phyloP scores from a whole-genome alignment of 53 echinoderm and acorn worm genomes.

The Temnopleurus reevesii region DNA sequence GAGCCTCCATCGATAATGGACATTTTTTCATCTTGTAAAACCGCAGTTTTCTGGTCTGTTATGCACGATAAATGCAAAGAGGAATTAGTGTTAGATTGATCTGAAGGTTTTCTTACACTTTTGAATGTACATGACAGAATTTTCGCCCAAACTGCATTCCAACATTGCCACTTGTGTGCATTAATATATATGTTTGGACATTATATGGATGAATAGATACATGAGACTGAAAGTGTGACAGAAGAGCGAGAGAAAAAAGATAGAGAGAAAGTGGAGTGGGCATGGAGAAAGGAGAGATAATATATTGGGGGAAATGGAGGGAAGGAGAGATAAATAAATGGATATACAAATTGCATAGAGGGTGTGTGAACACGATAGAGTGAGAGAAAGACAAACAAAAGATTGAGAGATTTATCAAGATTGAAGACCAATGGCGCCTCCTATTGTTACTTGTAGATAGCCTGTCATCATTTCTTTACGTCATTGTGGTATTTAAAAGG shows the following conservation, averaged over 20 bases:
- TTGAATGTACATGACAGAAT: no score
- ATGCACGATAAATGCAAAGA: no score
- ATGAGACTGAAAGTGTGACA: not conserved
- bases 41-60: no score
- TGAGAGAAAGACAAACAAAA: not conserved
- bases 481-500: conserved; percentile 5
- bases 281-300: not conserved
- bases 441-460: not conserved
- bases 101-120: no score
- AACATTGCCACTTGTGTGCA: no score
- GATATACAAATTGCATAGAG: no score
- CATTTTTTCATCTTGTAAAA: no score
- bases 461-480: not conserved
- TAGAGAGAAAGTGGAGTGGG: not conserved
- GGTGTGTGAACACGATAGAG: not conserved
- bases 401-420: not conserved
- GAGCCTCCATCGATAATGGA: no score
- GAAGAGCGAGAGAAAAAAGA: not conserved
- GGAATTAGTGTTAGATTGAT: no score
- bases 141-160: no score
- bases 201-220: not conserved
- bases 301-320: not conserved
- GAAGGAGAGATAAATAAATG: not conserved
- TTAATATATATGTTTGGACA: no score
- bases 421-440: not conserved